These are phyloP conservation scores for Chloroceryle aenea DNA, from an alignment of 2,113 vertebrate genomes.

Conservation along the genomic window DNA sequence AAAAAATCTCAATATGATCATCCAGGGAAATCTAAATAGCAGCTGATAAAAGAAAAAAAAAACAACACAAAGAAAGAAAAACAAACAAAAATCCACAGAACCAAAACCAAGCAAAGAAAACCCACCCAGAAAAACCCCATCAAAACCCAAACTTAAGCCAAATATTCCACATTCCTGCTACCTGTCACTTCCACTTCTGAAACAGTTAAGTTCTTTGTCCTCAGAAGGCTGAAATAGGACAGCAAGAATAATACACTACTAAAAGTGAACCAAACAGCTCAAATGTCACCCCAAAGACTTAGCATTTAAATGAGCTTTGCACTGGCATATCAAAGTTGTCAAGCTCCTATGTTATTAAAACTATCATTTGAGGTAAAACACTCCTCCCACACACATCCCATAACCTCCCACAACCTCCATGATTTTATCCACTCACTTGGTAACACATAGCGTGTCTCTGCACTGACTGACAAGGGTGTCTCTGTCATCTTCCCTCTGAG, in stretches of 20 bases:
- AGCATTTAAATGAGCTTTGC: not conserved
- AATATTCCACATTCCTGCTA: not conserved
- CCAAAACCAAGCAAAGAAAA: no score
- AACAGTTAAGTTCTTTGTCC: not conserved
- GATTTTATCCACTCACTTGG: constrained; percentile 83
- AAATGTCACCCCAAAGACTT: not conserved
- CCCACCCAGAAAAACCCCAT: no score
- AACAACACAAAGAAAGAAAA: no score
- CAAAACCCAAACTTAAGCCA: not conserved
- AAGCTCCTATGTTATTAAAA: not conserved
- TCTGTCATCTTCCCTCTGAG: constrained; percentile 89
- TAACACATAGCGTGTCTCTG: constrained; percentile 92
- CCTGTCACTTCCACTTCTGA: not conserved
- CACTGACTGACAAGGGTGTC: constrained; percentile 96
- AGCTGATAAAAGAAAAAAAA: not conserved
- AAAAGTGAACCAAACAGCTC: not conserved
- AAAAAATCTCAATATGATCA: not conserved
- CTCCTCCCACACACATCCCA: no score
- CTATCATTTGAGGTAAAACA: not conserved
- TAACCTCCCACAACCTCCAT: not conserved
- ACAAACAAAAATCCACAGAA: no score
- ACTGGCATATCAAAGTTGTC: not conserved
- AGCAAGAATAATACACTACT: not conserved
- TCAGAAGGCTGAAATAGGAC: not conserved
- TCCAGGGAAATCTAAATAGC: not conserved